phyloP scores from a whole-genome alignment of 2,797 vertebrate species.

The Pelochelys cantorii region DNA sequence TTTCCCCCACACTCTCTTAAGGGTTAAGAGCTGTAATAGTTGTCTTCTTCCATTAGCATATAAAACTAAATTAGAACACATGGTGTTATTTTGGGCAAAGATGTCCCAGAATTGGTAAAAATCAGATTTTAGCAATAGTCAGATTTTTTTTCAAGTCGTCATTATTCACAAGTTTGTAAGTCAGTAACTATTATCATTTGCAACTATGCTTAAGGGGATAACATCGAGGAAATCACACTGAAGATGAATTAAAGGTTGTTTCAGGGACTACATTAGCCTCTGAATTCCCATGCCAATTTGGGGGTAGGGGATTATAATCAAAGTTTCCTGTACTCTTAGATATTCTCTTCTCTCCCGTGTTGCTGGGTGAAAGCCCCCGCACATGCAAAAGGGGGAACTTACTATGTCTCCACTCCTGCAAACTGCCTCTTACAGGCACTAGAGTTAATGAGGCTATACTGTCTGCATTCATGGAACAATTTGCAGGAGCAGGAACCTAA shows the following conservation, averaged over 20 bases:
- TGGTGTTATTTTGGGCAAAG: neutral
- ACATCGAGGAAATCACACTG: neutral
- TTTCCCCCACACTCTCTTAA: neutral
- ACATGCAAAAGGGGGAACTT: neutral
- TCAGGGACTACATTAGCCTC: neutral
- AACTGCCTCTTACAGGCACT: neutral
- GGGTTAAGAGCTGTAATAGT: neutral
- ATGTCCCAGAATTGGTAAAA: neutral
- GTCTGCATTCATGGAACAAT: neutral
- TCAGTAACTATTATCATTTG: neutral
- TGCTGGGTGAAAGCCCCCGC: neutral
- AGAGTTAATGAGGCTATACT: neutral
- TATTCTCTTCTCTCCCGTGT: neutral
- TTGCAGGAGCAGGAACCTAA: neutral
- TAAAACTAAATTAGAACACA: neutral
- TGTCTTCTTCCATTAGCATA: neutral
- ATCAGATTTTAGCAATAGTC: neutral
- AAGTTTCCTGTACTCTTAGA: neutral
- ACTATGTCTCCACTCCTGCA: neutral
- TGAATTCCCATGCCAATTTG: neutral
- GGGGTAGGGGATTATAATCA: neutral
- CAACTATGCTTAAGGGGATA: neutral
- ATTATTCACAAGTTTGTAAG: neutral
- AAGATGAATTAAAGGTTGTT: neutral
- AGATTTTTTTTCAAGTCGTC: neutral